Conservation (phyloP, 37 sponge, comb jelly and placozoan genomes). For the Oopsacas minuta region DNA sequence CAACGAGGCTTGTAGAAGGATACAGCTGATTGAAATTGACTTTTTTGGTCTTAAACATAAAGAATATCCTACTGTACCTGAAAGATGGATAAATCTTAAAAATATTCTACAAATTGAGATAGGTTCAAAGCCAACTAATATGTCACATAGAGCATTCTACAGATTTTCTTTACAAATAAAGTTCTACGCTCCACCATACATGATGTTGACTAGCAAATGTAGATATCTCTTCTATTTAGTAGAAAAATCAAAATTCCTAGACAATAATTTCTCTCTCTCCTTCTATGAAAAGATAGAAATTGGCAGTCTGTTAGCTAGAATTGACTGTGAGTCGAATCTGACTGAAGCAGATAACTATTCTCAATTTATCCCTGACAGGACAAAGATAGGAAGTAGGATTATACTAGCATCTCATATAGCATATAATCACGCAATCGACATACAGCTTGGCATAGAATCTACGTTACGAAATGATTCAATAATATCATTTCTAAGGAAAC, state of each 20-base stretch:
- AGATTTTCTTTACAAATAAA: not conserved
- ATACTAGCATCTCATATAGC: not conserved
- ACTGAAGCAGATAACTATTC: not conserved
- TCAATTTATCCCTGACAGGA: not conserved
- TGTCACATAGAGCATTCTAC: not conserved
- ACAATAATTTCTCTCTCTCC: not conserved
- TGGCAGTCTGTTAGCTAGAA: not conserved
- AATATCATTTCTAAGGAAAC: not conserved
- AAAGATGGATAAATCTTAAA: slow-evolving; percentile 4
- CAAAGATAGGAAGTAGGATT: not conserved
- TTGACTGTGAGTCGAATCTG: not conserved
- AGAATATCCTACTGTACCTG: not conserved
- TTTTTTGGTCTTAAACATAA: not conserved
- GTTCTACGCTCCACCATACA: slow-evolving; percentile 11
- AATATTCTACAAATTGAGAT: not conserved
- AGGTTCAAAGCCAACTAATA: not conserved
- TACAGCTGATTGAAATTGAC: not conserved
- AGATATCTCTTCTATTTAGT: not conserved
- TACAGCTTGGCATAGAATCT: not conserved
- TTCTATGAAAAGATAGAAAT: not conserved
- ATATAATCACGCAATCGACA: not conserved
- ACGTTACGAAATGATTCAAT: not conserved
- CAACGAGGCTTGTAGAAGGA: not conserved
- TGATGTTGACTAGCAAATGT: not conserved
- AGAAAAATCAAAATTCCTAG: not conserved